A percentile compares a stretch with the other conserved stretches of the same genome.
Conservation (phyloP, 2,888 invertebrate genomes). For the Lithophane semibrunnea region DNA sequence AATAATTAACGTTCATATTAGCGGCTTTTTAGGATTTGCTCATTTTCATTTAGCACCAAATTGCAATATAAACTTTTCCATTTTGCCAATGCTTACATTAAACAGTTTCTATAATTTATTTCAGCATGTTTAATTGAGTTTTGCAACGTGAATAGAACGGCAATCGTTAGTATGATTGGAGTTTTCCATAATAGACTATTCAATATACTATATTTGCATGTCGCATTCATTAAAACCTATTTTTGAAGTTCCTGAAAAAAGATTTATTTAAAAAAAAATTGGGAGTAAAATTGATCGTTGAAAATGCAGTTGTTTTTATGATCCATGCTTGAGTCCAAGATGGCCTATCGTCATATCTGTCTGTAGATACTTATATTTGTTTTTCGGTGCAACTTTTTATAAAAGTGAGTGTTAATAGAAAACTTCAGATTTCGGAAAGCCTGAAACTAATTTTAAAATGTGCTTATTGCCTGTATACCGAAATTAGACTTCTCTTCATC, state of each 20-base stretch:
- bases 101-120: constrained; percentile 9
- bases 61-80: not conserved
- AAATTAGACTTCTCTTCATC: no score
- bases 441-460: no score
- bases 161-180: constrained; percentile 23
- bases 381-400: no score
- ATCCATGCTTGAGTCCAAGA: not conserved
- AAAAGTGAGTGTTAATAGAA: no score
- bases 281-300: not conserved
- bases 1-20: not conserved
- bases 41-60: constrained; percentile 9
- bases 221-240: not conserved
- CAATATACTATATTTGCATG: not conserved
- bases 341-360: no score
- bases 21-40: not conserved
- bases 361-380: no score
- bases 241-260: not conserved
- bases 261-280: not conserved
- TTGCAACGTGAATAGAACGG: constrained; percentile 1
- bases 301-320: not conserved
- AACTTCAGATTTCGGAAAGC: no score
- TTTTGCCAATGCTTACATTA: not conserved
- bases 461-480: no score
- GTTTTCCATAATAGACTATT: constrained; percentile 12
- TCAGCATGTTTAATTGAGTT: not conserved